These are phyloP conservation scores for Holcopasites calliopsidis DNA, from an alignment of 1,140 invertebrate genomes.

Conservation along the genomic window DNA sequence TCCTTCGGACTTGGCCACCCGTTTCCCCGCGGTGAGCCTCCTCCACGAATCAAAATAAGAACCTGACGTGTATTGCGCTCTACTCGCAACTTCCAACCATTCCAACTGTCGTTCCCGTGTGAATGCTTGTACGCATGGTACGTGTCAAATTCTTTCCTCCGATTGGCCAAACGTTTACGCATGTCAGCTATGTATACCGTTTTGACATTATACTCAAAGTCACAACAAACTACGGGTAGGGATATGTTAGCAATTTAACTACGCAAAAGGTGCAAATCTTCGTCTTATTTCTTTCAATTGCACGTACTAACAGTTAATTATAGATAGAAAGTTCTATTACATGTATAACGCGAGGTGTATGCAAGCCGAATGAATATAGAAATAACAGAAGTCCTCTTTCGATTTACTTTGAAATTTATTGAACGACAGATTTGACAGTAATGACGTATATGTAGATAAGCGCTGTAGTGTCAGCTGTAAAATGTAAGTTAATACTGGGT, in stretches of 20 bases:
- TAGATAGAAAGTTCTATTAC: not conserved
- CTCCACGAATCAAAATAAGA: slow-evolving; percentile 50
- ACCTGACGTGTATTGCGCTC: slow-evolving; percentile 30
- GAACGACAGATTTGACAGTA: no score
- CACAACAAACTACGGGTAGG: no score
- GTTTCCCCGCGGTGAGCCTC: slow-evolving; percentile 44
- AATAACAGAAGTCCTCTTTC: no score
- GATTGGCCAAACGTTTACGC: slow-evolving; percentile 36
- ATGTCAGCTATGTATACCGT: slow-evolving; percentile 6
- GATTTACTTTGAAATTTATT: no score
- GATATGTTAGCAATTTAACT: not conserved
- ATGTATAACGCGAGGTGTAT: no score
- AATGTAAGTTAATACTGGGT: no score
- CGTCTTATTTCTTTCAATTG: not conserved
- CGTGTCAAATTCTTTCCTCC: slow-evolving; percentile 36
- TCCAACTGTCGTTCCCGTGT: slow-evolving; percentile 36
- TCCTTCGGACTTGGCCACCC: slow-evolving; percentile 31
- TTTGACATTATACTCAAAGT: slow-evolving; percentile 2
- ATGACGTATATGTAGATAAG: no score
- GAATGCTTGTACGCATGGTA: slow-evolving; percentile 35
- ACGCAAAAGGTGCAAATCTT: not conserved
- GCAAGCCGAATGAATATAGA: not conserved
- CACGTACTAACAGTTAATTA: not conserved
- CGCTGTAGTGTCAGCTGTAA: no score
- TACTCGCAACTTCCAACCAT: slow-evolving; percentile 43